Evolutionary conservation across 2,888 invertebrate genomes (phyloP), one percentile per base, ranked within the genome.

Genomic region (Pheosia tremula): DNA sequence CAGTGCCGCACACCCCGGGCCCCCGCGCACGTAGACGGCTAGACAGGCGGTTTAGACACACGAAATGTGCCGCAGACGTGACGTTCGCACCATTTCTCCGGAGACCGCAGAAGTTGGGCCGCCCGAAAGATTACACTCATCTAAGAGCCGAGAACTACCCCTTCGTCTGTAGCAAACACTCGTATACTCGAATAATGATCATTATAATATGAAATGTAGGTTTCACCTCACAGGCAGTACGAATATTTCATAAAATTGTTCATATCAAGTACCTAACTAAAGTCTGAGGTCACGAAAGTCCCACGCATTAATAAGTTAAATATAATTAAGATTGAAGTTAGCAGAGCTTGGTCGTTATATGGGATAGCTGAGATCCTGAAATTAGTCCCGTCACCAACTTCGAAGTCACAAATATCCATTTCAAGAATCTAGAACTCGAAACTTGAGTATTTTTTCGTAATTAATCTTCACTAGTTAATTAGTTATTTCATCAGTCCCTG

Each of bases 1-100:
- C 60, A 64, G 59, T 58, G 58, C 60, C 61, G 57, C 67, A 66
- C 68, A 65, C 66, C 43, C 63, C 57, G 61, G 61, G 55, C 59
- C 56, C 67, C 65, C 62, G 36, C 61, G 64, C 70, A 47, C 63
- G 47, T 57, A 55, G 38, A 49, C 53, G 53, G 53, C 55, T 55
- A 55, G 55, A 55, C 55, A 55, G 13, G 7, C 55, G 39, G 55
- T 11, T 38, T 54, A 54, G 54, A 54, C 54, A 38, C 9, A 10
- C 38, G 37, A 54, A 53, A 50, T 50, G 24, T 39, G 39, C 39
- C 38, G 55, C 39, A 55, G 56, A 58, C 53, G 45, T 43, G 60
- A 60, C 49, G 57, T 55, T 13, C 50, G 53, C 56, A 54, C 53
- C 59, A 52, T 55, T 38, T 55, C 39, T 39, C 55, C 55, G 39